Evolutionary conservation across 2,888 invertebrate species (phyloP), one percentile per base, ranked within the genome.

Genomic region (Odontomyia ornata): DNA sequence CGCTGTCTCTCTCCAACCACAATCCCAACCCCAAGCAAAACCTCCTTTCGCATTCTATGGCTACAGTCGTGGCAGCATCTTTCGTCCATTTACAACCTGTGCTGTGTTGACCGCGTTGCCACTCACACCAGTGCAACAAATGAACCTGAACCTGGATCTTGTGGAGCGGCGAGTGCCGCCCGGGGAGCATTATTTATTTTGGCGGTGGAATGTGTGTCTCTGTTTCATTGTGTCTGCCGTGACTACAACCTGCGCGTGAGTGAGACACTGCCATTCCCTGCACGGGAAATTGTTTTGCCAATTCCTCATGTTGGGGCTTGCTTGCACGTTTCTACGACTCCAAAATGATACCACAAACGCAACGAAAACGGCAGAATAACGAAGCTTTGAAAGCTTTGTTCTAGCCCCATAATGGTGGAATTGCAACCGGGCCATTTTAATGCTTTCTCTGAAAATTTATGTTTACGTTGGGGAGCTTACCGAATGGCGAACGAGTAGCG

Each of bases 151-250:
- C 28, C 72, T 13, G 18, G 56, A 52, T 52, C 56, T 27, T n/a
- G n/a, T n/a, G n/a, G n/a, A n/a, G 28, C 27, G 36, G 60, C 43
- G 23, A 57, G 36, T 21, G 21, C 13, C 36, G 43, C 1, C 23
- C 15, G 60, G 57, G 36, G 5, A 36, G 5, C 5, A 60, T 18
- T 18, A 23, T 69, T 56, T 78, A 78, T 78, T 78, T 75, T 77
- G 78, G 75, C 73, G 72, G 71, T 64, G 47, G 76, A 78, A 77
- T 78, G 78, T 78, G 77, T 78, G 75, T 78, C 75, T 78, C 78
- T 78, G 75, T 78, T 78, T 77, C 78, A 77, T 71, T 78, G 69
- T 65, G 73, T 75, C 76, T 77, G 57, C 46, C 65, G 62, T 23
- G 72, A 1, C 72, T 21, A 25, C 57, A 28, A 30, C 57, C 30